Conservation (phyloP, 2,888 invertebrate species). For the Willowsia nigromaculata region DNA sequence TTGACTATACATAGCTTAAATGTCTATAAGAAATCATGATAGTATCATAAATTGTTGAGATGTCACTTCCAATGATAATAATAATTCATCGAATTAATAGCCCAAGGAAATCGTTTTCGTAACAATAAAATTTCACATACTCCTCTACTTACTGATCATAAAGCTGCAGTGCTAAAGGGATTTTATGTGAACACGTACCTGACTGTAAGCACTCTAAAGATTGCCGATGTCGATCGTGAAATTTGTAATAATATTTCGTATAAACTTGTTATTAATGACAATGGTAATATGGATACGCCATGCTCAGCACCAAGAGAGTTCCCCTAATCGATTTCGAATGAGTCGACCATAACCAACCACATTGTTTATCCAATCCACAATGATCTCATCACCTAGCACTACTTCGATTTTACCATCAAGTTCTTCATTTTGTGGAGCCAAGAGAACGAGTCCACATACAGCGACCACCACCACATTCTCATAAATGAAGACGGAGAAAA, state of each 20-base stretch:
- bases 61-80: constrained; percentile 54
- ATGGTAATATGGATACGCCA: background rate
- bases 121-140: background rate
- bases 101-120: constrained; percentile 26
- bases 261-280: constrained; percentile 7
- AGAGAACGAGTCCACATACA: background rate
- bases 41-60: background rate
- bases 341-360: background rate
- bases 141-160: background rate
- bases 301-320: constrained; percentile 11
- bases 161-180: background rate
- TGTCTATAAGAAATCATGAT: background rate
- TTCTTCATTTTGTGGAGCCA: constrained; percentile 3
- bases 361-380: background rate
- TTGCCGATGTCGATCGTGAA: background rate
- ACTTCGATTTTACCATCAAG: background rate
- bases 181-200: background rate
- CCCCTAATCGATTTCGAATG: background rate
- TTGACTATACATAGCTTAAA: background rate
- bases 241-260: background rate
- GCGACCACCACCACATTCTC: background rate
- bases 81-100: constrained; percentile 56
- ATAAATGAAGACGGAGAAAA: constrained; percentile 42
- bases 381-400: background rate
- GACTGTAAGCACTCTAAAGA: background rate